Conservation (phyloP, 2,113 vertebrate species). For the Notothenia coriiceps region DNA sequence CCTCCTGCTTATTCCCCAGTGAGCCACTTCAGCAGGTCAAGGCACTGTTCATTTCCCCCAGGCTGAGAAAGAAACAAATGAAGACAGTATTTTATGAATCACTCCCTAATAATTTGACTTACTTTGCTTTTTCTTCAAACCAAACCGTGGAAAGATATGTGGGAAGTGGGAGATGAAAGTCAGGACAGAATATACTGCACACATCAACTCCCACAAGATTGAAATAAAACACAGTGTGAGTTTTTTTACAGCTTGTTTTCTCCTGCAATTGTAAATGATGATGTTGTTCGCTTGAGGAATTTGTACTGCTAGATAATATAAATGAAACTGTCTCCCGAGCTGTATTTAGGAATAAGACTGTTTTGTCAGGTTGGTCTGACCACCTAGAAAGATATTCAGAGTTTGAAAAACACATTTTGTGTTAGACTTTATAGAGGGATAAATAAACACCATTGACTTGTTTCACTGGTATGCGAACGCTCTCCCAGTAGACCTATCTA, state of each 20-base stretch:
- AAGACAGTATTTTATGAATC: conserved; percentile 20
- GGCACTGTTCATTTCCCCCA: conserved; percentile 50
- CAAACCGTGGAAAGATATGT: conserved; percentile 30
- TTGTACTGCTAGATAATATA: background rate
- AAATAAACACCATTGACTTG: background rate
- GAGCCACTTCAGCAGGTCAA: conserved; percentile 58
- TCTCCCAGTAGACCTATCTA: conserved; percentile 26
- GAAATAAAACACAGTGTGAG: conserved; percentile 9
- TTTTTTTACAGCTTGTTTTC: conserved; percentile 8
- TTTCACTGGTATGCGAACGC: background rate
- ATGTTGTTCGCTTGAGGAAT: conserved; percentile 9
- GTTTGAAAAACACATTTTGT: conserved; percentile 11
- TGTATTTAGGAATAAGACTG: background rate
- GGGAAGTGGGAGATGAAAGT: conserved; percentile 34
- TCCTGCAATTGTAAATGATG: conserved; percentile 30
- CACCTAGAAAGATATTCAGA: conserved; percentile 7
- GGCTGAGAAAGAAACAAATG: conserved; percentile 34
- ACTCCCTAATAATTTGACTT: conserved; percentile 10
- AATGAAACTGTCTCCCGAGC: background rate
- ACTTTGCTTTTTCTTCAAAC: conserved; percentile 3
- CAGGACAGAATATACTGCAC: conserved; percentile 20
- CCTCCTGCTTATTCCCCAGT: conserved; percentile 51
- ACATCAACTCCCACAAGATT: conserved; percentile 46
- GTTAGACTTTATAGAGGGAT: background rate
- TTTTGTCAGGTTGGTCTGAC: conserved; percentile 37